Conservation (phyloP, 2,888 invertebrate genomes). For the Nomada ferruginata region DNA sequence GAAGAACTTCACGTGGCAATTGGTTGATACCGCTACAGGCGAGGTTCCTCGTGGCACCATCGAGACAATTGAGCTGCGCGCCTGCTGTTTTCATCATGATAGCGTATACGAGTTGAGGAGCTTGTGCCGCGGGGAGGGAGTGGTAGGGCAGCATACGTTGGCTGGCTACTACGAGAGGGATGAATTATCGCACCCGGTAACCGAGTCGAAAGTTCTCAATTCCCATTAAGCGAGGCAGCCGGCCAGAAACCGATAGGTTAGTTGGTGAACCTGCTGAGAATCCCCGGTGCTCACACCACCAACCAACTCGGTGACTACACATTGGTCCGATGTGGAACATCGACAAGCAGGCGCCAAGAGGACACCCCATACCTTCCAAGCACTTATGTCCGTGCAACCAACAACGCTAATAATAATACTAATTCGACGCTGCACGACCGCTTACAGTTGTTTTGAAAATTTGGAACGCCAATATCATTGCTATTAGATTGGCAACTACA, state of each 20-base stretch:
- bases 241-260: slow-evolving; percentile 82
- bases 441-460: not conserved
- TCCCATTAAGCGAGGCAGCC: slow-evolving; percentile 82
- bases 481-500: too few relatives aligned
- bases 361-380: slow-evolving; percentile 16
- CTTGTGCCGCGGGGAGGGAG: slow-evolving; percentile 12
- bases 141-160: slow-evolving; percentile 60
- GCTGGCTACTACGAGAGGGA: slow-evolving; percentile 66
- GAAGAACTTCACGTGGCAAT: slow-evolving; percentile 20
- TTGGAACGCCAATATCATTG: too few relatives aligned
- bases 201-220: slow-evolving; percentile 81
- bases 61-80: slow-evolving; percentile 32
- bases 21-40: slow-evolving; percentile 8
- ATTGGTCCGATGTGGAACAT: slow-evolving; percentile 63
- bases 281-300: slow-evolving; percentile 64
- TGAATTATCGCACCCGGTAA: slow-evolving; percentile 78
- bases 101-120: slow-evolving; percentile 28
- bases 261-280: slow-evolving; percentile 73
- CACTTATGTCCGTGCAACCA: slow-evolving; percentile 15
- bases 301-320: slow-evolving; percentile 63
- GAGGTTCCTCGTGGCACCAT: slow-evolving; percentile 20
- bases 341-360: slow-evolving; percentile 60
- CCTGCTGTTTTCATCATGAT: slow-evolving; percentile 59
- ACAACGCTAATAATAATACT: slow-evolving; percentile 47
- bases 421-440: not conserved